Conservation (phyloP, 2,797 vertebrate genomes). For the Argentina silus region DNA sequence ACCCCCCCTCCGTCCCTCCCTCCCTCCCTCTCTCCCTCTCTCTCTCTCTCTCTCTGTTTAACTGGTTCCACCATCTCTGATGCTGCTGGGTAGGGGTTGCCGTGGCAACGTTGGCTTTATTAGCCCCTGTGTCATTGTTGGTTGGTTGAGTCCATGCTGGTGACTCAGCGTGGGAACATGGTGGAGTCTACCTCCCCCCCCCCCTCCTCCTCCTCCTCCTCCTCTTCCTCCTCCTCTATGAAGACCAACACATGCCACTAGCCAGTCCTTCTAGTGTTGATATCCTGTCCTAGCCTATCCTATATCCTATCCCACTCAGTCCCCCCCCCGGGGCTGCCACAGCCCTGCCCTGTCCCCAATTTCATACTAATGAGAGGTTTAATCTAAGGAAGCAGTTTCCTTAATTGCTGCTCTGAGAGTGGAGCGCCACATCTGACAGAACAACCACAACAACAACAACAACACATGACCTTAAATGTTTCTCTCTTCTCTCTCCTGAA, state of each 20-base stretch:
- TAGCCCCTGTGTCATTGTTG: neutral
- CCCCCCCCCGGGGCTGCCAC: neutral
- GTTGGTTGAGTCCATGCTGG: neutral
- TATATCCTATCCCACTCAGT: neutral
- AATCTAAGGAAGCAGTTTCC: neutral
- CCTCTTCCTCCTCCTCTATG: neutral
- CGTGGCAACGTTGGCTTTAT: neutral
- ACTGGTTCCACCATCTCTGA: neutral
- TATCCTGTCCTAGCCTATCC: neutral
- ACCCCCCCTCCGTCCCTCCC: neutral
- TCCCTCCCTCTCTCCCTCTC: neutral
- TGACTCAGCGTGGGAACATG: slow-evolving; percentile 8
- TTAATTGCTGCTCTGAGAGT: neutral
- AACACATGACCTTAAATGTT: too few species aligned
- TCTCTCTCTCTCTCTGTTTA: neutral
- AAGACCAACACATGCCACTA: neutral
- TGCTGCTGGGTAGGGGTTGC: neutral
- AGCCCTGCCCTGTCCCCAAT: neutral
- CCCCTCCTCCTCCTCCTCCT: too few species aligned
- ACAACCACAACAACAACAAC: neutral
- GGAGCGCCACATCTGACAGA: neutral
- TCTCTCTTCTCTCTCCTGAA: neutral
- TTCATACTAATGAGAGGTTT: neutral
- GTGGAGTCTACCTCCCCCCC: too few species aligned
- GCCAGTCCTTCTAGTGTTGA: neutral